These are phyloP conservation scores for Muschampia plurimacula DNA, from an alignment of 2,888 invertebrate genomes.

Conservation along the genomic window DNA sequence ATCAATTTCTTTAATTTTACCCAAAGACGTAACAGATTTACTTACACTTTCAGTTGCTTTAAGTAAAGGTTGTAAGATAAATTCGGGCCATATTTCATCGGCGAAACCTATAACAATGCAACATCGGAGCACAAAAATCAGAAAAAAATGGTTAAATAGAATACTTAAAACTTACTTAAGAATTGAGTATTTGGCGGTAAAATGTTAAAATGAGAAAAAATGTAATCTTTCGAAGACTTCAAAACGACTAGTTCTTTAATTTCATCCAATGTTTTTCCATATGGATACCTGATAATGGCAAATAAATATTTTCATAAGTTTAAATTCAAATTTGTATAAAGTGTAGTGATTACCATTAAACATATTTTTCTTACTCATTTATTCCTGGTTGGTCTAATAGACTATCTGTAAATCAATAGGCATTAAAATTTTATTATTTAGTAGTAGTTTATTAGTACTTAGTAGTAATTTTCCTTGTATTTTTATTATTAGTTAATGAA, in stretches of 20 bases:
- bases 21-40: constrained; percentile 70
- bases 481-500: no score
- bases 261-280: neutral
- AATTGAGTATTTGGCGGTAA: constrained; percentile 60
- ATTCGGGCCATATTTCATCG: constrained; percentile 72
- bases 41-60: constrained; percentile 63
- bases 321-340: neutral
- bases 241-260: constrained; percentile 21
- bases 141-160: neutral
- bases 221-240: constrained; percentile 36
- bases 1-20: constrained; percentile 61
- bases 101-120: constrained; percentile 24
- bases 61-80: constrained; percentile 50
- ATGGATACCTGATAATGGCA: neutral
- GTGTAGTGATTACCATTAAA: neutral
- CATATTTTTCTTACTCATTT: constrained; percentile 12
- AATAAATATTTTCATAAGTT: neutral
- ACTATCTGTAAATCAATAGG: constrained; percentile 10
- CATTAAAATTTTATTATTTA: neutral
- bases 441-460: no score
- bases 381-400: neutral
- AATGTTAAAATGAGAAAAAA: constrained; percentile 45
- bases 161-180: constrained; percentile 60
- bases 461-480: no score
- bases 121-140: neutral